Percentiles rank a stretch among this genome's conserved stretches.
Evolutionary conservation across 2,113 vertebrate genomes (phyloP).

Genomic region (Furnarius figulus): DNA sequence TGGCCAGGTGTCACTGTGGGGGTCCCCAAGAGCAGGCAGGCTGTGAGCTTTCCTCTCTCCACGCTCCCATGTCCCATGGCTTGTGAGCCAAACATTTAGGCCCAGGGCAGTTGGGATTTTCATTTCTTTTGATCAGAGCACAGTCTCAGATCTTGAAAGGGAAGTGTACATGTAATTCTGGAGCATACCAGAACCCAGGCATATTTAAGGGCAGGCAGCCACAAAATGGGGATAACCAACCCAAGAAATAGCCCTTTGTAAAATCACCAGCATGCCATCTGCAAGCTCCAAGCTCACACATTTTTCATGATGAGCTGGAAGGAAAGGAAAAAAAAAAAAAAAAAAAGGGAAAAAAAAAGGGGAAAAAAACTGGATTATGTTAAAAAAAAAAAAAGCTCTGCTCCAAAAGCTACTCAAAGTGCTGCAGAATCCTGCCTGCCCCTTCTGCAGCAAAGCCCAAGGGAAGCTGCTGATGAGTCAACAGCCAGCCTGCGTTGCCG

Average conservation of each 20-base stretch:
- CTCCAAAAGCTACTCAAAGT: conserved; percentile 32
- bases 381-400: neutral
- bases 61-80: neutral
- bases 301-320: neutral
- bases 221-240: neutral
- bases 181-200: neutral
- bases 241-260: neutral
- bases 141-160: neutral
- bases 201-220: neutral
- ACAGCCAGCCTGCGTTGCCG: conserved; percentile 20
- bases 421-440: conserved; percentile 50
- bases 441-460: conserved; percentile 58
- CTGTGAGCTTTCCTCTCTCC: neutral
- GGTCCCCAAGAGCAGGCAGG: neutral
- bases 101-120: neutral
- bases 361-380: neutral
- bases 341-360: fast-evolving
- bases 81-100: neutral
- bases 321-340: neutral
- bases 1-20: neutral
- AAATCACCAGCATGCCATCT: neutral
- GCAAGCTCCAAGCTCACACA: neutral
- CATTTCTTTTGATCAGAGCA: neutral
- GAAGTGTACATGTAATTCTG: neutral
- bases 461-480: conserved; percentile 64